A percentile compares a stretch with the other conserved stretches of the same genome.
Evolutionary conservation across 2,797 vertebrate species (phyloP).

Genomic region (Syndactyla subalaris): DNA sequence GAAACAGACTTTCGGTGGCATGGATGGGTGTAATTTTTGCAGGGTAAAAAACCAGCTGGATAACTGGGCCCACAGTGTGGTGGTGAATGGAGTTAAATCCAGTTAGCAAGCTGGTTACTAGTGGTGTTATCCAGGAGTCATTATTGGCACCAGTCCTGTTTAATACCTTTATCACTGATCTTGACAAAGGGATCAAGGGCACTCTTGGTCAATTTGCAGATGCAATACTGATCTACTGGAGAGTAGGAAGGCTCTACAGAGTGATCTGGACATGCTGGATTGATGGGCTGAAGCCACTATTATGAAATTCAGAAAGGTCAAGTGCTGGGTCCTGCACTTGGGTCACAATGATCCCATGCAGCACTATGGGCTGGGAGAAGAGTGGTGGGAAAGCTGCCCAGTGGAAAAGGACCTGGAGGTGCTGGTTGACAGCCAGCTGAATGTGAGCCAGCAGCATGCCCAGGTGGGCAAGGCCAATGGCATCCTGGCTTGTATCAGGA

Average conservation of each 20-base stretch:
- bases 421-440: background rate
- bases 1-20: background rate
- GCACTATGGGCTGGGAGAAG: too few relatives aligned
- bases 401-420: rapidly evolving
- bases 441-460: background rate
- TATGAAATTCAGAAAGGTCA: background rate
- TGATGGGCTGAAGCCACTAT: background rate
- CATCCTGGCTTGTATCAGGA: background rate
- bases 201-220: background rate
- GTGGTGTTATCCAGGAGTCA: background rate
- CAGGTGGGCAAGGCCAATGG: background rate
- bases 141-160: background rate
- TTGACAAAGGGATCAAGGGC: background rate
- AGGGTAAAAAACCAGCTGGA: background rate
- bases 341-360: background rate
- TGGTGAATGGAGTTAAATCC: too few relatives aligned
- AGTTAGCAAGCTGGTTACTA: background rate
- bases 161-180: background rate
- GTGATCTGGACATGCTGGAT: too few relatives aligned
- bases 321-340: too few relatives aligned
- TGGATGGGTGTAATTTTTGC: background rate
- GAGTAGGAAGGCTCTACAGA: background rate
- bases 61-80: background rate
- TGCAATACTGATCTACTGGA: background rate
- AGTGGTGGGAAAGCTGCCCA: background rate